Evolutionary conservation across 2,888 invertebrate genomes (phyloP), one percentile per base, ranked within the genome.

Genomic region (Sericinus montela): DNA sequence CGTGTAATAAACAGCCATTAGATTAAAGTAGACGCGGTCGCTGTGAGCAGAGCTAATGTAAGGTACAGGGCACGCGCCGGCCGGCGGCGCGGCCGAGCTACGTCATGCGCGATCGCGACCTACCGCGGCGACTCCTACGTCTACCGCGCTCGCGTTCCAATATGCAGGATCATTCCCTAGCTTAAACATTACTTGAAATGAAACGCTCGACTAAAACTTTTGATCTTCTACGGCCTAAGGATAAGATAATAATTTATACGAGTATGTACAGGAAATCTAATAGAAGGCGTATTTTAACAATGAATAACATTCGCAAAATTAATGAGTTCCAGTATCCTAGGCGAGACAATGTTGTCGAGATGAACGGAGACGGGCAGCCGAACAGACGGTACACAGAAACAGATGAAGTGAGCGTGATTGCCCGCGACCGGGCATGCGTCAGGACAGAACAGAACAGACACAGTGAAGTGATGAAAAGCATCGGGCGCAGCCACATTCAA

Each of bases 401-500:
- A 82, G 83, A 87, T 87, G 86, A 83, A 84, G 87, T 85, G 86
- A 86, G 87, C 84, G 86, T 86, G 86, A 50, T 50, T 76, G 85
- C 82, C 86, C 86, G 77, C 82, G 77, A 72, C 77, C 81, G 86
- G 86, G 86, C 87, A 86, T 86, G 87, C 86, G 82, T 86, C 86
- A 79, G 86, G 84, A 86, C 84, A 87, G 84, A 72, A 65, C 85
- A 85, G 86, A 72, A 86, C 85, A 86, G 83, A 86, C 82, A 84
- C 80, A 86, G 86, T 87, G 87, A 88, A 85, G 84, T 83, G 82
- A 87, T 87, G 87, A 86, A 72, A 88, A 87, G 87, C 87, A 68
- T 86, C 86, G 87, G 87, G 86, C 86, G 83, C 87, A 87, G 87
- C 86, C 87, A 87, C 87, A 87, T 85, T 80, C 74, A 87, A 84